Evolutionary conservation across 2,888 invertebrate species (phyloP), one percentile per base, ranked within the genome.

Genomic region (Psylliodes chrysocephalus): DNA sequence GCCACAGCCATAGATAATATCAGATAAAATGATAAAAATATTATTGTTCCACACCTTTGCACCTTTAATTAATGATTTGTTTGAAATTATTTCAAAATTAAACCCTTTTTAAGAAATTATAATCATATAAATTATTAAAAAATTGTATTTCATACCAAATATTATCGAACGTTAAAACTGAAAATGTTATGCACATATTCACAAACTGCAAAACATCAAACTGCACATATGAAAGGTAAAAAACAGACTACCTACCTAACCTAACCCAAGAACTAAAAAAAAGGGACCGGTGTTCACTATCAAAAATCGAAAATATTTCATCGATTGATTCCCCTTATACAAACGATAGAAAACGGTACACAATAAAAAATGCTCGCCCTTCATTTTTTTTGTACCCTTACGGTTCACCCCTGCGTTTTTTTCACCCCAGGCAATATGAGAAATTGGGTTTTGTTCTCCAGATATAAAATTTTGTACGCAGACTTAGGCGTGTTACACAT

Each of bases 251-350:
- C 63, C 71, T 71, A 78, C 66, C 74, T 72, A 79, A 81, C 81
- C 80, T 80, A 78, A 77, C 76, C 65, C 74, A 81, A 80, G 65
- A 61, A 64, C 42, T 55, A 55, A 68, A 67, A 71, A 71, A 68
- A 49, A 63, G 66, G 67, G 67, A 71, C 72, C 72, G 72, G 72
- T 71, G 70, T 62, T 52, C 62, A 38, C 68, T 71, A 72, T 73
- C 72, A 76, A 74, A 79, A 80, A 81, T 81, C 81, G 81, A 81
- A 72, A 80, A 70, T 67, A 68, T 74, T 67, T 49, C 60, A 64
- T 81, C 80, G 81, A 81, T 81, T 79, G 78, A 79, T 79, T 76
- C 77, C 77, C 78, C 77, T 73, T 67, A 68, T 71, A 52, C 74
- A 74, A 72, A 69, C 75, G 79, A 80, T 80, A 80, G 78, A 81